Conservation (phyloP, 1,140 invertebrate species). For the Camponotus floridanus region DNA sequence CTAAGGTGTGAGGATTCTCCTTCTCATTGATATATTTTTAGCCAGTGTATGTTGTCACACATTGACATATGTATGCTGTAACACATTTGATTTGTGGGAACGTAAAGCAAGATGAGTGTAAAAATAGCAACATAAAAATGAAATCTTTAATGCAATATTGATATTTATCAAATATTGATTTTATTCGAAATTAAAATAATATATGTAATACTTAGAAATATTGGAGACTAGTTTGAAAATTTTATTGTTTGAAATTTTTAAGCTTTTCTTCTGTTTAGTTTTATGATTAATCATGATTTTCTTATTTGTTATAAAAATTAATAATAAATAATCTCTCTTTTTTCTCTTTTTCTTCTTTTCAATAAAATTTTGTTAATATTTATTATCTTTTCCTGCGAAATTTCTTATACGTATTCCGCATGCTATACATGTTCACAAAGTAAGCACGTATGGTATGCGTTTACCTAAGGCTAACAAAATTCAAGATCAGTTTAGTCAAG, state of each 20-base stretch:
- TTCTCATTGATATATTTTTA: constrained; percentile 71
- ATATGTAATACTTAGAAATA: not conserved
- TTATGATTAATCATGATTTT: not conserved
- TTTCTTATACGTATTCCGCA: too few species aligned
- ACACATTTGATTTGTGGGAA: constrained; percentile 63
- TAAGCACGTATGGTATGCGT: constrained; percentile 32
- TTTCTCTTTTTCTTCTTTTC: too few species aligned
- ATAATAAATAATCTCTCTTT: not conserved
- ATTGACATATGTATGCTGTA: constrained; percentile 60
- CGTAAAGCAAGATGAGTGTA: not conserved
- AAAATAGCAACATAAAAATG: constrained; percentile 8
- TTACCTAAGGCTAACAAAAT: constrained; percentile 37
- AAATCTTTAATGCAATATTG: not conserved
- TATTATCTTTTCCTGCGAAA: constrained; percentile 6
- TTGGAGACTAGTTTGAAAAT: not conserved
- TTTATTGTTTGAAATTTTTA: not conserved
- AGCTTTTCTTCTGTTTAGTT: not conserved
- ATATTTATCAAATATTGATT: not conserved
- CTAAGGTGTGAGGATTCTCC: constrained; percentile 61
- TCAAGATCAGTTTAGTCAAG: constrained; percentile 14
- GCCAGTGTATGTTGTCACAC: not conserved
- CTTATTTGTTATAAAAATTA: not conserved
- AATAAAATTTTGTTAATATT: constrained; percentile 15
- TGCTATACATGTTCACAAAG: constrained; percentile 20
- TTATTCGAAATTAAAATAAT: constrained; percentile 9